Conservation (phyloP, 2,888 invertebrate species). For the Desoria tigrina region DNA sequence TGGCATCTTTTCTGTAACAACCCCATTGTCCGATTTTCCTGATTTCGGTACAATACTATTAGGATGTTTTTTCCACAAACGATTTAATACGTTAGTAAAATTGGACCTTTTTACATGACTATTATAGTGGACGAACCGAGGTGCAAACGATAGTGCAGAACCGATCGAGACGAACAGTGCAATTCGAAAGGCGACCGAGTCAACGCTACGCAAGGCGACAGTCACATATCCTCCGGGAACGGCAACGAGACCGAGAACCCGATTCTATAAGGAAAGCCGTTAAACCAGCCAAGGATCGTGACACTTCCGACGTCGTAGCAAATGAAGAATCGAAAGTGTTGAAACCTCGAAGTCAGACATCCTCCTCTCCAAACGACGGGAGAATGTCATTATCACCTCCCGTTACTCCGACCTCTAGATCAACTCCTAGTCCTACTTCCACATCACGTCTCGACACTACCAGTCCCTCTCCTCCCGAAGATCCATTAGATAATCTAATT, state of each 20-base stretch:
- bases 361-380: constrained; percentile 30
- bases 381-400: constrained; percentile 46
- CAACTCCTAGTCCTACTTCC: constrained; percentile 51
- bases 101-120: no score
- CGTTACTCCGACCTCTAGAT: constrained; percentile 50
- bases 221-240: constrained; percentile 53
- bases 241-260: constrained; percentile 64
- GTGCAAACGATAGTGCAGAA: constrained; percentile 93
- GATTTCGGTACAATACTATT: no score
- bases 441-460: constrained; percentile 37
- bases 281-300: constrained; percentile 10
- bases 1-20: background rate
- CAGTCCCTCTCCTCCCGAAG: constrained; percentile 57
- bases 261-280: constrained; percentile 17
- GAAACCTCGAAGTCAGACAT: constrained; percentile 31
- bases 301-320: constrained; percentile 29
- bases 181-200: constrained; percentile 94
- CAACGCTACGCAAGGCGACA: constrained; percentile 81
- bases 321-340: constrained; percentile 44
- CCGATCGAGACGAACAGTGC: constrained; percentile 86
- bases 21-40: no score
- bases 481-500: constrained; percentile 71
- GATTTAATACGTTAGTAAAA: no score
- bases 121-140: constrained; percentile 88
- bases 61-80: no score